Evolutionary conservation across 2,888 invertebrate species (phyloP).

Genomic region (Ectemnius lituratus): DNA sequence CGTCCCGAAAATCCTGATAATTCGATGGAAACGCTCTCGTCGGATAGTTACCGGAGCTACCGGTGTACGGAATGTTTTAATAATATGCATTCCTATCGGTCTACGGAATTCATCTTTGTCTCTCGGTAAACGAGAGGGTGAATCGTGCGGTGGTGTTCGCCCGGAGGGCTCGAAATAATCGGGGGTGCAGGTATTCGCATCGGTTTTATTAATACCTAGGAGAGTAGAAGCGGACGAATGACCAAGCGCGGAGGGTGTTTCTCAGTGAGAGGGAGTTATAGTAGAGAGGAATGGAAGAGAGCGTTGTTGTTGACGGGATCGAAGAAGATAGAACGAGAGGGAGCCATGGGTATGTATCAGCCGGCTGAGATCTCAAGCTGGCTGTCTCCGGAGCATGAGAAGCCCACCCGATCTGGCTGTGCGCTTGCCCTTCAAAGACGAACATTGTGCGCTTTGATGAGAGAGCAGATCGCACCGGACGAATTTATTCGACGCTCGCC

Average conservation of each 20-base stretch:
- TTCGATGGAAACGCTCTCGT: conserved; percentile 60
- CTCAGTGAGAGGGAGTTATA: no score
- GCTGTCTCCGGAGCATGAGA: conserved; percentile 2
- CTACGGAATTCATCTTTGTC: conserved; percentile 54
- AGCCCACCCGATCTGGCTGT: background rate
- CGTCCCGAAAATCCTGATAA: conserved; percentile 50
- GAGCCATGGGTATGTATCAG: background rate
- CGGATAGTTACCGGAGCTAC: conserved; percentile 36
- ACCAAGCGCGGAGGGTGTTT: background rate
- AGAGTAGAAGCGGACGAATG: no score
- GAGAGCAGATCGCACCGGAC: conserved; percentile 35
- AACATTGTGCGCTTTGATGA: conserved; percentile 45
- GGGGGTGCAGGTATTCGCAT: no score
- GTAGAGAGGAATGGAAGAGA: background rate
- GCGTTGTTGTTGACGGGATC: background rate
- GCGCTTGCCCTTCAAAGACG: background rate
- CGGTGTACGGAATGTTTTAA: conserved; percentile 67
- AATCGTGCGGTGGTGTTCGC: no score
- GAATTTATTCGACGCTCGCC: conserved; percentile 58
- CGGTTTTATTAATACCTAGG: no score
- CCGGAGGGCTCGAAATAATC: no score
- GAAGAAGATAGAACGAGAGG: background rate
- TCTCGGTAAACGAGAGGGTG: no score
- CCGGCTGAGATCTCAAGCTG: background rate
- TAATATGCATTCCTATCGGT: conserved; percentile 69